Base-by-base conservation (phyloP, 1,140 invertebrate species). In the Zeugodacus cucurbitae region DNA sequence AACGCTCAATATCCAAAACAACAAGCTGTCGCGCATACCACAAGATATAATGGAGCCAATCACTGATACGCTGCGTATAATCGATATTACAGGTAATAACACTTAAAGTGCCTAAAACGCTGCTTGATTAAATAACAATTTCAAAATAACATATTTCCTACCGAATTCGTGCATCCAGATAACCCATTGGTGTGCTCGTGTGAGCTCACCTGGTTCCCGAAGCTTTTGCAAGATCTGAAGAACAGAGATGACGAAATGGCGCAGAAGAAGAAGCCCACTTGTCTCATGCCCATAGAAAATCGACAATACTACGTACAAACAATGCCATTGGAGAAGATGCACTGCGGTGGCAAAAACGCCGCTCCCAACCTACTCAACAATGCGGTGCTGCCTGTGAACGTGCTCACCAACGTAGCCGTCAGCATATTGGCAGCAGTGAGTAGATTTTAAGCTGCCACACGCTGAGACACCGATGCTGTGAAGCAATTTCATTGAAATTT, bases 41-140 rank as follows among this genome's bases (percentile, higher is more conserved):
- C 97, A 98, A 91, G 97, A 98, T 90, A 96, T 97, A n/a, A 97
- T 97, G 94, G 97, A 98, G 91, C 96, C 96, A 11, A 96, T 98
- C 88, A 94, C 98, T 64, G 97, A 98, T 91, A 98, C 97, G 0
- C 94, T 98, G 1, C 94, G 96, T 89, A 96, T 97, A 85, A 95
- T 98, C 87, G 97, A 98, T 92, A 96, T 98, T 89, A 97, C 97
- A 94, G 97, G 97, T 98, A 95, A 88, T 54, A 54, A 22, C 11
- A 86, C 54, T 54, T 54, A 20, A 54, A 54, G 17, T 17, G 14
- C 48, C 48, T 54, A 54, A 54, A 54, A 54, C 20, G 8, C 48
- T 20, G 14, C 48, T 54, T 57, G 5, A 34, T 67, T 17, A 17
- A 32, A 4, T 5, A 2, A 1, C n/a, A 26, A 26, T 26, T 62